A percentile compares a stretch with the other conserved stretches of the same genome.
Evolutionary conservation across 1,140 invertebrate genomes (phyloP).

Genomic region (Mylabris phalerata): DNA sequence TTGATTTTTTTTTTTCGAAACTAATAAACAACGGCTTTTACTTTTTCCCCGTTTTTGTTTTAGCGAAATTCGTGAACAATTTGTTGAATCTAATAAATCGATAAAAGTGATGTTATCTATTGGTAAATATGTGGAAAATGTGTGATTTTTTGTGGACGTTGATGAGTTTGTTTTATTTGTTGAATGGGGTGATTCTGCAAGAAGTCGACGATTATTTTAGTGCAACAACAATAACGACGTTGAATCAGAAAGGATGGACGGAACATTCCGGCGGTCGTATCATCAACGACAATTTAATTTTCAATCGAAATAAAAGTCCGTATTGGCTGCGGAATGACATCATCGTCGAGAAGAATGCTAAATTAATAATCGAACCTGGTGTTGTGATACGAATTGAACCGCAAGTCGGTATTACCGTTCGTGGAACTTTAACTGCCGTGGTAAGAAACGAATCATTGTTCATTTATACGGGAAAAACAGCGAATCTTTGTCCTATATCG

Average conservation of each 20-base stretch:
- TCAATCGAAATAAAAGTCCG: constrained; percentile 56
- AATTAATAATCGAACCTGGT: constrained; percentile 77
- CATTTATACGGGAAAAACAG: too few relatives aligned
- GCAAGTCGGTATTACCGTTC: constrained; percentile 84
- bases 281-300: constrained; percentile 48
- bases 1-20: too few relatives aligned
- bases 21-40: too few relatives aligned
- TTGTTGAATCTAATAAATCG: too few relatives aligned
- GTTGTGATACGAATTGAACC: constrained; percentile 79
- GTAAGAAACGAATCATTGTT: constrained; percentile 51
- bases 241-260: constrained; percentile 8
- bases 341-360: constrained; percentile 64
- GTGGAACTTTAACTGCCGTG: constrained; percentile 76
- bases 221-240: too few relatives aligned
- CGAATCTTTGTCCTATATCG: too few relatives aligned
- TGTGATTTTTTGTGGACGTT: constrained; percentile 12
- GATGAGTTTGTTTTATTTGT: neutral
- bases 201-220: constrained; percentile 6
- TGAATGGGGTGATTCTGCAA: constrained; percentile 6
- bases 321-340: constrained; percentile 75
- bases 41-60: too few relatives aligned
- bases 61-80: too few relatives aligned
- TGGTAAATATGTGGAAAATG: constrained; percentile 10
- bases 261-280: constrained; percentile 58
- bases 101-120: neutral